Percentiles rank a stretch among this genome's conserved stretches.
Evolutionary conservation across 2,888 invertebrate genomes (phyloP).

Genomic region (Epicampocera succincta): DNA sequence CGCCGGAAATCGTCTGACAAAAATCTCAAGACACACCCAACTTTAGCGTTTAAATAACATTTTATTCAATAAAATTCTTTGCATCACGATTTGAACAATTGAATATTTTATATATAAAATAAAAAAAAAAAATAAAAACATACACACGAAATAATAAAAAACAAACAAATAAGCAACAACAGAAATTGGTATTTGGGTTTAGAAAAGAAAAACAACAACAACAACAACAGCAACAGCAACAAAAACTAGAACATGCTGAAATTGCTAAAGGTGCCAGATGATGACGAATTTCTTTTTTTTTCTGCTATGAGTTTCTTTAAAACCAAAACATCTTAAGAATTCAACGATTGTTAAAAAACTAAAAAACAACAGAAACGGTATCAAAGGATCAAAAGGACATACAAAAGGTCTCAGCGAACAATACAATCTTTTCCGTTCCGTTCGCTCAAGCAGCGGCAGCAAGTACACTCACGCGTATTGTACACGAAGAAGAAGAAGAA

Average conservation of each 20-base stretch:
- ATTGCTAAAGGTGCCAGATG: constrained; percentile 61
- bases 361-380: constrained; percentile 21
- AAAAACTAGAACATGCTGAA: constrained; percentile 33
- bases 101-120: constrained; percentile 38
- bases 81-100: constrained; percentile 60
- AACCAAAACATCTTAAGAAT: constrained; percentile 39
- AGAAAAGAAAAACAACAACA: constrained; percentile 5
- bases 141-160: neutral
- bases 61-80: constrained; percentile 37
- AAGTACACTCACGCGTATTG: constrained; percentile 62
- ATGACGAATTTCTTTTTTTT: constrained; percentile 38
- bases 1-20: constrained; percentile 68
- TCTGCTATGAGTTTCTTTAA: constrained; percentile 4
- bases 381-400: constrained; percentile 67
- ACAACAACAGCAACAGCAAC: no score
- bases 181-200: constrained; percentile 32
- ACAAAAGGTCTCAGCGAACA: constrained; percentile 60
- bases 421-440: constrained; percentile 60
- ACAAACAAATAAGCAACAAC: no score
- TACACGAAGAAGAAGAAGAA: constrained; percentile 1
- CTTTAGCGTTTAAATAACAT: constrained; percentile 22
- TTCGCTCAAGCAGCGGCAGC: constrained; percentile 42
- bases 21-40: constrained; percentile 64
- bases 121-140: constrained; percentile 8
- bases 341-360: constrained; percentile 8